Base-by-base conservation (phyloP, 2,888 invertebrate genomes). In the Linyphia triangularis region DNA sequence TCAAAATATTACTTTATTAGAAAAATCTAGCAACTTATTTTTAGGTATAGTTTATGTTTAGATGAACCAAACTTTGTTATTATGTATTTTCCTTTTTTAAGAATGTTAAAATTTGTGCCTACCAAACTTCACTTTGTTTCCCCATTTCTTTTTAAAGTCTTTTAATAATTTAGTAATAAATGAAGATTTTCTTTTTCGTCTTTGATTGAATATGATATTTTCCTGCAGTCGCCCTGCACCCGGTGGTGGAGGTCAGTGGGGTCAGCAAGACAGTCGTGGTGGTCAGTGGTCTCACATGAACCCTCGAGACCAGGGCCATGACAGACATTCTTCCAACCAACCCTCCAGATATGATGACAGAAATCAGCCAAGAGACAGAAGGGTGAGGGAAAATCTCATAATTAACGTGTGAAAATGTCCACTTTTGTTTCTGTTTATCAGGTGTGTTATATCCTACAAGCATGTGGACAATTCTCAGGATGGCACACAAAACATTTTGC, bases 311-410 rank as follows among this genome's bases (percentile, higher is more conserved):
- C 28, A 26, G 1, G 63, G 63, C 24, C 61, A 19, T 19, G n/a
- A n/a, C n/a, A n/a, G n/a, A n/a, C n/a, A n/a, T n/a, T 43, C 65
- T 4, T 28, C 16, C 6, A n/a, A 4, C 40, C 51, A 65, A 2
- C 24, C 65, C 28, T 30, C 43, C 16, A 63, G 43, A 9, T 43
- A 77, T 24, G 28, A 22, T 9, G 77, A 63, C 19, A 63, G 77
- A 43, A 77, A 65, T 40, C 63, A 43, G n/a, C 51, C 43, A 10
- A 79, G 67, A n/a, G 51, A 33, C 33, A 30, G 51, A 57, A 65
- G 79, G 19, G 79, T 79, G 28, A 79, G 79, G 22, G 6, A 2
- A 40, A 65, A 16, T 65, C n/a, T 9, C n/a, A n/a, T 33, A 22
- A 37, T 19, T 13, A 2, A 19, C 19, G 1, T 37, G 69, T 69